Conservation (phyloP, 2,113 vertebrate genomes). For the Brachypteracias leptosomus region DNA sequence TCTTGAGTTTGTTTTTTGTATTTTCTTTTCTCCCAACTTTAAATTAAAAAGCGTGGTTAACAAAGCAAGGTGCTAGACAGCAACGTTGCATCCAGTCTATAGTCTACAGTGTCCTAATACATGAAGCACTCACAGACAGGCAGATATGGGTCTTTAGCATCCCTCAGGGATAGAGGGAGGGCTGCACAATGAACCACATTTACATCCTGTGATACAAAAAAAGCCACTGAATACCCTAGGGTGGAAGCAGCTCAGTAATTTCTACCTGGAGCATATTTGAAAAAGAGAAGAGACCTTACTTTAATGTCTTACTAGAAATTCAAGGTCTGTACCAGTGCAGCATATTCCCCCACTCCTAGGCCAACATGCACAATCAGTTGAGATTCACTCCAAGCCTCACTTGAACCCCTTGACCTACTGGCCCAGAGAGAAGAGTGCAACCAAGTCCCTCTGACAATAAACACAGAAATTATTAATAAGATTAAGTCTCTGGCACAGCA, state of each 20-base stretch:
- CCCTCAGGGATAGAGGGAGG: background rate
- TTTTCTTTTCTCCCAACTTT: background rate
- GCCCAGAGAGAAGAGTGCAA: constrained; percentile 14
- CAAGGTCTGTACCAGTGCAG: background rate
- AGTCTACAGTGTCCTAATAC: background rate
- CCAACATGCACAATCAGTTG: background rate
- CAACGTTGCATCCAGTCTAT: background rate
- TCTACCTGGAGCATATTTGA: background rate
- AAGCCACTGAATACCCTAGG: background rate
- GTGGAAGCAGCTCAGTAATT: accelerated
- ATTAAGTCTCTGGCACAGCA: constrained; percentile 29
- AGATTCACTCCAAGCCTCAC: background rate
- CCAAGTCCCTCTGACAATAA: constrained; percentile 41
- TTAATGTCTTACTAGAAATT: background rate
- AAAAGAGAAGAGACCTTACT: background rate
- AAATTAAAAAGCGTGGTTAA: background rate
- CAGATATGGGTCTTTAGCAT: background rate
- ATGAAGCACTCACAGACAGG: background rate
- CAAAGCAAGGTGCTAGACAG: background rate
- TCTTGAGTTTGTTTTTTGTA: background rate
- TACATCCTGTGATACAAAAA: background rate
- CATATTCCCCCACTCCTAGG: background rate
- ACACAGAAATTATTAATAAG: constrained; percentile 27
- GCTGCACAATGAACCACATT: background rate
- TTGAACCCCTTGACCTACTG: constrained; percentile 14